phyloP scores from a whole-genome alignment of 2,797 vertebrate genomes.

The Myotis daubentonii region DNA sequence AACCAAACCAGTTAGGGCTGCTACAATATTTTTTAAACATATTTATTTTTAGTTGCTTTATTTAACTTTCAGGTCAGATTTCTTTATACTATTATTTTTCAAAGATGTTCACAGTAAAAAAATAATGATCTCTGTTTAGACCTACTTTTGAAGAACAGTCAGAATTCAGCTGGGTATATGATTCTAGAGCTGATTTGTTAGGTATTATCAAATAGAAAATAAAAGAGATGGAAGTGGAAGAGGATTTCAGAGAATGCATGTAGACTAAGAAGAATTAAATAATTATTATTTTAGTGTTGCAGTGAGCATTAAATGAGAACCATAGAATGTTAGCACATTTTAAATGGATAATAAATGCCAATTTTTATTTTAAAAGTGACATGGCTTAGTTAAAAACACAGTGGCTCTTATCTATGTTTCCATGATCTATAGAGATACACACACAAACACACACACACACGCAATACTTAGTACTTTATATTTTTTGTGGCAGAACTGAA shows the following conservation, averaged over 20 bases:
- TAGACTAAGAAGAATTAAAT: constrained; percentile 17
- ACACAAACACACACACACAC: neutral
- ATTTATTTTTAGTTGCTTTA: neutral
- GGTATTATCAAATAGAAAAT: neutral
- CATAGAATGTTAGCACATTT: neutral
- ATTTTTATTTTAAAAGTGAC: constrained; percentile 27
- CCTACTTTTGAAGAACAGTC: neutral
- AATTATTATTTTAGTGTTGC: neutral
- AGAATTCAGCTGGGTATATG: constrained; percentile 16
- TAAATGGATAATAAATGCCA: constrained; percentile 28
- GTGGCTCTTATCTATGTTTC: neutral
- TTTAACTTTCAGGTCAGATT: neutral
- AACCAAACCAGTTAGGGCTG: too few relatives aligned
- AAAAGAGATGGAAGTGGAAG: neutral
- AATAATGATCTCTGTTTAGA: neutral
- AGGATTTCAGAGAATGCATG: neutral
- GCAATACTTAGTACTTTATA: neutral
- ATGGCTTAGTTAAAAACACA: neutral
- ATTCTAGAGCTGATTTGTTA: constrained; percentile 20
- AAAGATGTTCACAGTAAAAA: neutral
- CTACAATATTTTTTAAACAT: neutral
- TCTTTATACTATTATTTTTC: neutral
- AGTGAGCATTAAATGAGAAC: constrained; percentile 8
- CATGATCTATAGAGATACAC: neutral
- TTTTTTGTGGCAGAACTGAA: constrained; percentile 26